A percentile compares a stretch with the other conserved stretches of the same genome.
Conservation (phyloP, 2,888 invertebrate genomes). For the Kuschelorhynchus macadamiae region DNA sequence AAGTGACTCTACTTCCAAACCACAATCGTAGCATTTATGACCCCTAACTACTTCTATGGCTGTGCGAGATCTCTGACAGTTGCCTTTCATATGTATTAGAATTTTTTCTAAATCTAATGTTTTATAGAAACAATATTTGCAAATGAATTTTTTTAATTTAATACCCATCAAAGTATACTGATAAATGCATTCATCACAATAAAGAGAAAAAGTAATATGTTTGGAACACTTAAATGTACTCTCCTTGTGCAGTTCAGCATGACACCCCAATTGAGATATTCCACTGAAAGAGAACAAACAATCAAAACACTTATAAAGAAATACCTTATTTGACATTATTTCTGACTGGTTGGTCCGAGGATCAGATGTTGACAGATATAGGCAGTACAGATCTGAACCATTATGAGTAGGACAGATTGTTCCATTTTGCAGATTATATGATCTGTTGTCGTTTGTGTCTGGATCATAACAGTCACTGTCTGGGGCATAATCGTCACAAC, state of each 20-base stretch:
- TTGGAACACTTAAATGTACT: neutral
- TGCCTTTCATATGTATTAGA: slow-evolving; percentile 6
- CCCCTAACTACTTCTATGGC: no score
- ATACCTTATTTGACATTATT: neutral
- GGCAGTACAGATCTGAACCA: no score
- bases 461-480: no score
- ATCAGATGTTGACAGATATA: no score
- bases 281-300: neutral
- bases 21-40: slow-evolving; percentile 1
- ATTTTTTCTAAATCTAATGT: neutral
- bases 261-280: neutral
- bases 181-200: neutral
- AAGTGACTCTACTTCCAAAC: neutral
- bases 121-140: neutral
- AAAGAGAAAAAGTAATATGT: neutral
- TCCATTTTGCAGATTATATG: no score
- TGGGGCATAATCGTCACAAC: no score
- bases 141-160: neutral
- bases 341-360: neutral
- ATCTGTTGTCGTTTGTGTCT: no score
- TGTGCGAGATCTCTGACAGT: neutral
- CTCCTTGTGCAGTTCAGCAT: neutral
- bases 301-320: neutral
- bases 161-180: neutral
- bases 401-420: no score